These are phyloP conservation scores for Achroia grisella DNA, from an alignment of 1,140 invertebrate genomes.

Conservation along the genomic window DNA sequence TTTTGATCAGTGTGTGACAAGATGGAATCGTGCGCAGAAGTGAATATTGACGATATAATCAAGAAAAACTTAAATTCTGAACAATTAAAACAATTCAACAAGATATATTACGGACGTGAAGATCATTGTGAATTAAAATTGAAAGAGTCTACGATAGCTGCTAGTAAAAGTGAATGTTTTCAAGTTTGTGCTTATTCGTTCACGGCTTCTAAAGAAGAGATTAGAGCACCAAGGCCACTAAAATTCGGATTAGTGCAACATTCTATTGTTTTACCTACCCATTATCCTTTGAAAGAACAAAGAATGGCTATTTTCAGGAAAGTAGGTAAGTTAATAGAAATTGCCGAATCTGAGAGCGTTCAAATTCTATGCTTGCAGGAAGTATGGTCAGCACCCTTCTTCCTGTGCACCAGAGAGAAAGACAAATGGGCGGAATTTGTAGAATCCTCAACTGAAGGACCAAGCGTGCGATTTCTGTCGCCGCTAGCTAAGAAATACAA, in stretches of 20 bases:
- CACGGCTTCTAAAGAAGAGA: constrained; percentile 75
- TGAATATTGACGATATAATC: constrained; percentile 37
- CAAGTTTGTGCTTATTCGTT: constrained; percentile 86
- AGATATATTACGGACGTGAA: constrained; percentile 83
- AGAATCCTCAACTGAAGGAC: constrained; percentile 91
- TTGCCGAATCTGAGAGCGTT: constrained; percentile 86
- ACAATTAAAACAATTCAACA: constrained; percentile 81
- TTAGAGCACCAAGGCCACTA: constrained; percentile 82
- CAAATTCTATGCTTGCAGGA: constrained; percentile 97
- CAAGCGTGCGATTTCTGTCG: constrained; percentile 87
- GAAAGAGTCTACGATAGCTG: constrained; percentile 25
- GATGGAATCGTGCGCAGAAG: constrained; percentile 21
- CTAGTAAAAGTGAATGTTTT: constrained; percentile 74
- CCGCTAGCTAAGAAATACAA: constrained; percentile 87
- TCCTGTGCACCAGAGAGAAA: constrained; percentile 97
- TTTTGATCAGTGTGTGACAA: constrained; percentile 9
- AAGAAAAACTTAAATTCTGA: constrained; percentile 63
- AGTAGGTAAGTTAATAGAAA: constrained; percentile 84
- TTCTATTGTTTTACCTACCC: constrained; percentile 86
- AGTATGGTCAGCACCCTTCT: constrained; percentile 99
- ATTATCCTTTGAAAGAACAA: constrained; percentile 83
- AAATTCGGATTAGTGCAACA: constrained; percentile 93
- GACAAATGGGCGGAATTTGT: constrained; percentile 97
- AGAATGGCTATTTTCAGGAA: constrained; percentile 86
- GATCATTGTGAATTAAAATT: constrained; percentile 47